Evolutionary conservation across 2,797 vertebrate genomes (phyloP).

Genomic region (Pteropus rufus): DNA sequence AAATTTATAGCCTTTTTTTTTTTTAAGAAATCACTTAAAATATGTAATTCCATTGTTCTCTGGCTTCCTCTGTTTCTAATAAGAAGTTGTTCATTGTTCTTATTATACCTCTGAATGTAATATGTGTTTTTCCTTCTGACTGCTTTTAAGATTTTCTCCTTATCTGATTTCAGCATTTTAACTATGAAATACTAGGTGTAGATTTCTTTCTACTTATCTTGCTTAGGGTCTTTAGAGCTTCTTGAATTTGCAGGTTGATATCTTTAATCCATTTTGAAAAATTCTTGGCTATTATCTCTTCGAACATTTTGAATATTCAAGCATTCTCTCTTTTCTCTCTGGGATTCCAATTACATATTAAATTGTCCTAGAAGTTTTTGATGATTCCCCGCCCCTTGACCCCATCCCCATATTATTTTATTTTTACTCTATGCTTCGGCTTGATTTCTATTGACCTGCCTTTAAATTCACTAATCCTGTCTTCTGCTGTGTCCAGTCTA

Average conservation of each 20-base stretch:
- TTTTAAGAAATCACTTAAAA: neutral
- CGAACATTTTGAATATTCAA: neutral
- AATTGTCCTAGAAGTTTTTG: neutral
- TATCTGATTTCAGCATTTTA: neutral
- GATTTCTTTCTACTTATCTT: neutral
- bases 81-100: neutral
- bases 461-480: neutral
- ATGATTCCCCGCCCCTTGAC: too few relatives aligned
- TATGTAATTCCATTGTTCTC: neutral
- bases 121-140: neutral
- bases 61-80: neutral
- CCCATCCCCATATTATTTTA: neutral
- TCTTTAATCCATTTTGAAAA: neutral
- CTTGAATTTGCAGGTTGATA: neutral
- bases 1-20: neutral
- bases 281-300: neutral
- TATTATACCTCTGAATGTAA: neutral
- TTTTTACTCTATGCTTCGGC: neutral
- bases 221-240: neutral
- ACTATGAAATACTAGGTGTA: neutral
- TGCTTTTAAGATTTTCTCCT: neutral
- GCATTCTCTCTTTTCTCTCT: neutral
- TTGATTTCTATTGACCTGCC: neutral
- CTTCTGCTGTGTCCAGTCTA: neutral
- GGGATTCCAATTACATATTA: neutral